Evolutionary conservation across 2,113 vertebrate genomes (phyloP).

Genomic region (Nyctibius bracteatus): DNA sequence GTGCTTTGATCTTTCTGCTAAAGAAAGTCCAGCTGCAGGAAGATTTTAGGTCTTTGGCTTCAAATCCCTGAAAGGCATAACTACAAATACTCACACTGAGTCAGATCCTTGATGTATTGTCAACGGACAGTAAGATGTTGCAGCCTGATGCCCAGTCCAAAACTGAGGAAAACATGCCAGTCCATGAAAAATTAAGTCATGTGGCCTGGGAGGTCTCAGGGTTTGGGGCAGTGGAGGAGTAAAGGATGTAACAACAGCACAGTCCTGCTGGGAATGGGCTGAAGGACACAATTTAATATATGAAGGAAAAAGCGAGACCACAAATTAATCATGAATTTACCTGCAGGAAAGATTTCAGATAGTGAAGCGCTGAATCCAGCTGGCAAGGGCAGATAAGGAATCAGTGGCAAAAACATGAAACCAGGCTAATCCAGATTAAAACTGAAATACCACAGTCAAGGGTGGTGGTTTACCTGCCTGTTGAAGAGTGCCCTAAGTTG

Average conservation of each 20-base stretch:
- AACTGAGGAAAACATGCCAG: background rate
- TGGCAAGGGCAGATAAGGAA: background rate
- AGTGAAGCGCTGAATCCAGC: background rate
- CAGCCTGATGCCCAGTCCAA: background rate
- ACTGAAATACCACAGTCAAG: background rate
- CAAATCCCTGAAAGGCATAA: background rate
- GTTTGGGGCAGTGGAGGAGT: background rate
- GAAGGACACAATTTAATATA: background rate
- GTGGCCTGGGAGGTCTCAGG: background rate
- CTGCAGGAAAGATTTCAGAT: background rate
- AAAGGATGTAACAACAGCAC: background rate
- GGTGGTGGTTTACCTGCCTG: background rate
- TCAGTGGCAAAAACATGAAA: background rate
- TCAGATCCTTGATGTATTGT: background rate
- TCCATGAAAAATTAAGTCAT: background rate
- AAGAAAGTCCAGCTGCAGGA: background rate
- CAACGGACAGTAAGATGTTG: background rate
- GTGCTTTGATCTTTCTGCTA: background rate
- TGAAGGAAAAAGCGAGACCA: background rate
- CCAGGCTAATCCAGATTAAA: background rate
- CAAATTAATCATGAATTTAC: background rate
- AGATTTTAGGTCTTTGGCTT: background rate
- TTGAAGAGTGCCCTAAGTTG: background rate
- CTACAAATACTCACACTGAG: background rate
- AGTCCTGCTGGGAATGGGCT: background rate